Evolutionary conservation across 1,140 invertebrate genomes (phyloP), one percentile per base, ranked within the genome.

Genomic region (Procambarus clarkii): DNA sequence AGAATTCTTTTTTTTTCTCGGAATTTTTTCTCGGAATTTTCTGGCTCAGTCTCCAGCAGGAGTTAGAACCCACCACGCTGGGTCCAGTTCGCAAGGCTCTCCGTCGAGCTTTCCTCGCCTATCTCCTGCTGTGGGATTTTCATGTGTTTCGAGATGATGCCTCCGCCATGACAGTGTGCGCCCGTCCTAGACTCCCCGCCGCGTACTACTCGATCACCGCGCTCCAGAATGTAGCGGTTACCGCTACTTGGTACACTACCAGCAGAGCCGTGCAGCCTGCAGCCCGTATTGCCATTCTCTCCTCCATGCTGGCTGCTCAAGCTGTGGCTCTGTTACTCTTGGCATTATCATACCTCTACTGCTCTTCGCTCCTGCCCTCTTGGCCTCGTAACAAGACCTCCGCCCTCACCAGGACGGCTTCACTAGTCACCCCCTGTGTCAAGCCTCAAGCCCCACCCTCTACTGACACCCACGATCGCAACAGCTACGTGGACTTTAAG

Each of bases 71-170:
- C 4, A 82, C 71, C 5, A 88, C 64, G 9, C 71, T 91, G 13
- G 87, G 79, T 18, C 88, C 83, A 18, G 50, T 87, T 9, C 83
- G 88, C 24, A 86, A 79, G 82, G 46, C 77, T 21, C 77, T 93
- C 21, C 79, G 89, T 7, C 64, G 87, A 54, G 86, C 79, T 3
- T 93, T 93, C 81, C 85, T 91, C 64, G 92, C 84, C 34, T 93
- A 91, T 74, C 89, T 93, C 21, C 90, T 93, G 48, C 79, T 93
- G 24, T 93, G 90, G 87, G 92, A 93, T 54, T 93, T 86, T 79
- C 89, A 91, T 60, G 82, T 90, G 3, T 91, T 92, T 46, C 77
- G 89, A 9, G 88, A 91, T 60, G 86, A 91, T 34, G 85, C 82
- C 13, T 86, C 87, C 11, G 86, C 90, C 54, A 24, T 88, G 74